These are phyloP conservation scores for Chaetoderma sp. DNA, from an alignment of 2,888 invertebrate species.

Conservation along the genomic window DNA sequence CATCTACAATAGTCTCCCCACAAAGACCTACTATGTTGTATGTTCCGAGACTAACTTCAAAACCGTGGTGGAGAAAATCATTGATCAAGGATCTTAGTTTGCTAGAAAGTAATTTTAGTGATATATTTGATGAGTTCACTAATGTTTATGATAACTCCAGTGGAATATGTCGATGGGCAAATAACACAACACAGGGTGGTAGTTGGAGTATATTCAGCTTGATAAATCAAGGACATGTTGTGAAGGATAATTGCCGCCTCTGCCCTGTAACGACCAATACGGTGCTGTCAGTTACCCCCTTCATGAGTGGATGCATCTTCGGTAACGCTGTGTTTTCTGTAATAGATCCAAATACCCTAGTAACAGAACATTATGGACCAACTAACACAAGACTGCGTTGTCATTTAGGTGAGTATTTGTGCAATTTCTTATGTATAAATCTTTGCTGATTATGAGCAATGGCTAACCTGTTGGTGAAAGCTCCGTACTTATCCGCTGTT, in stretches of 20 bases:
- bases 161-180: slow-evolving; percentile 44
- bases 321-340: slow-evolving; percentile 65
- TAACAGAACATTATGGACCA: slow-evolving; percentile 62
- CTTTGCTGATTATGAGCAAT: not conserved
- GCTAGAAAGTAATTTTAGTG: slow-evolving; percentile 16
- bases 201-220: slow-evolving; percentile 59
- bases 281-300: slow-evolving; percentile 40
- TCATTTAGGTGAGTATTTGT: slow-evolving; percentile 55
- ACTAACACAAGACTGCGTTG: slow-evolving; percentile 63
- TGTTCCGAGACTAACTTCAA: slow-evolving; percentile 10
- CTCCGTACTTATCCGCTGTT: too few relatives aligned
- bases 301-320: slow-evolving; percentile 60
- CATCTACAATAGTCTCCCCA: too few relatives aligned
- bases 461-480: too few relatives aligned
- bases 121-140: slow-evolving; percentile 39
- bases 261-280: slow-evolving; percentile 56
- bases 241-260: slow-evolving; percentile 41
- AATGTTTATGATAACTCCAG: slow-evolving; percentile 9
- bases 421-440: not conserved
- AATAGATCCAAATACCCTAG: slow-evolving; percentile 56
- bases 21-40: slow-evolving; percentile 42
- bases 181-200: slow-evolving; percentile 53
- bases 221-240: slow-evolving; percentile 57
- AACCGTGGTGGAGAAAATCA: slow-evolving; percentile 7
- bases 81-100: slow-evolving; percentile 21